These are phyloP conservation scores for Kryptolebias ocellatus DNA, from an alignment of 2,797 vertebrate genomes.

Conservation along the genomic window DNA sequence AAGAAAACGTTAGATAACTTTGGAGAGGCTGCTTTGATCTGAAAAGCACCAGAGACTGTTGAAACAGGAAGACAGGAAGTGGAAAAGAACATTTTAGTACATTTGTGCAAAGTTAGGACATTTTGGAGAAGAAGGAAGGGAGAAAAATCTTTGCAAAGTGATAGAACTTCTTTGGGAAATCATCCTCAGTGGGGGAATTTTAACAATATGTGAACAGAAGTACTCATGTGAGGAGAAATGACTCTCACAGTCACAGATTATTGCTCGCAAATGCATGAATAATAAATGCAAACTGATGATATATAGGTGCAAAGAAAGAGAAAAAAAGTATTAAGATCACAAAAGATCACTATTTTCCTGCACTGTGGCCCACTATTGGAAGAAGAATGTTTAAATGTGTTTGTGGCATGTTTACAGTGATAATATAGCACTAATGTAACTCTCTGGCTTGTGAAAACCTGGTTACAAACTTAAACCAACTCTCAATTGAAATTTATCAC, in stretches of 20 bases:
- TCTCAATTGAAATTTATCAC: neutral
- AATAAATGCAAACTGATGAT: neutral
- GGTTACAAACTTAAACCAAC: neutral
- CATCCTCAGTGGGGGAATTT: neutral
- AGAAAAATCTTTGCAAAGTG: neutral
- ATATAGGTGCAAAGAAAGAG: neutral
- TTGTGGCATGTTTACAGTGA: neutral
- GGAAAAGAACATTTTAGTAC: neutral
- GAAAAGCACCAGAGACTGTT: neutral
- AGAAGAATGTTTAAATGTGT: neutral
- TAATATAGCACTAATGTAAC: neutral
- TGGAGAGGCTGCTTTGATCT: neutral
- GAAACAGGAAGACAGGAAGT: neutral
- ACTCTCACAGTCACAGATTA: neutral
- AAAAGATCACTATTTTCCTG: neutral
- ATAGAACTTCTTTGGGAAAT: too few species aligned
- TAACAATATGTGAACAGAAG: fast-evolving
- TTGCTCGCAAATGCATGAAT: neutral
- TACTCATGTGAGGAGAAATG: neutral
- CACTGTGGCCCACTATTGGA: neutral
- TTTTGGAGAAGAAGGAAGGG: neutral
- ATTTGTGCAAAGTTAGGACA: neutral
- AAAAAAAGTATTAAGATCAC: neutral
- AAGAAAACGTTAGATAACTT: neutral
- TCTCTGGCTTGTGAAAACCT: neutral